Base-by-base conservation (phyloP, 92 coral and sea anemone species). In the Phymanthus crucifer region DNA sequence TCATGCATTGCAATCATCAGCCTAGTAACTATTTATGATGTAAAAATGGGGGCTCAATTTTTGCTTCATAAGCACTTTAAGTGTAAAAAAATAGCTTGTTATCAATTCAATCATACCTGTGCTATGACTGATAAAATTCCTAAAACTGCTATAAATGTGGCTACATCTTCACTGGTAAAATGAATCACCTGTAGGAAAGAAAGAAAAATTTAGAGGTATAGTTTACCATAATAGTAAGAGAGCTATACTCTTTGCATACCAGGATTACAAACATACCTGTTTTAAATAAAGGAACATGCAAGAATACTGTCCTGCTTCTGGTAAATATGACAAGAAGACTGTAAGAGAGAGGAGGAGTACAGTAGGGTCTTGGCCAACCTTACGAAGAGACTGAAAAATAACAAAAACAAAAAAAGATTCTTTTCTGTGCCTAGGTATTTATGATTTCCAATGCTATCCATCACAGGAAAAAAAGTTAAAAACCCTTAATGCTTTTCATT, bases 261-360 rank as follows among this genome's bases (percentile, higher is more conserved):
- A 54, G 11, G 27, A 54, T 21, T 54, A 4, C 2, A 43, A 43
- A 43, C 48, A 7, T 77, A 95, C 99, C 85, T 94, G 96, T 79
- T 94, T 88, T 70, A 95, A 87, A 83, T 95, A 95, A 1, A 95
- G 91, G 61, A 95, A 95, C 99, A 95, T 95, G 76, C 96, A 95
- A 74, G 99, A 95, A 83, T 95, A 95, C 78, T 95, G 99, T 65
- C 99, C 99, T 45, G 99, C 99, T 69, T 95, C 99, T 16, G 98
- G 99, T 74, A 95, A 85, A 87, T 95, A 95, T 0, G 99, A 93
- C 80, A 95, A 78, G 76, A 95, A 95, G 32, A 95, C 99, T 47
- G 98, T 94, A 67, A 93, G 83, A 35, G 96, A 93, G 70, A 95
- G 76, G 57, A 95, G 88, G 18, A 95, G 89, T 40, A 95, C 96